Conservation (phyloP, 2,888 invertebrate species). For the Dichetophora obliterata region DNA sequence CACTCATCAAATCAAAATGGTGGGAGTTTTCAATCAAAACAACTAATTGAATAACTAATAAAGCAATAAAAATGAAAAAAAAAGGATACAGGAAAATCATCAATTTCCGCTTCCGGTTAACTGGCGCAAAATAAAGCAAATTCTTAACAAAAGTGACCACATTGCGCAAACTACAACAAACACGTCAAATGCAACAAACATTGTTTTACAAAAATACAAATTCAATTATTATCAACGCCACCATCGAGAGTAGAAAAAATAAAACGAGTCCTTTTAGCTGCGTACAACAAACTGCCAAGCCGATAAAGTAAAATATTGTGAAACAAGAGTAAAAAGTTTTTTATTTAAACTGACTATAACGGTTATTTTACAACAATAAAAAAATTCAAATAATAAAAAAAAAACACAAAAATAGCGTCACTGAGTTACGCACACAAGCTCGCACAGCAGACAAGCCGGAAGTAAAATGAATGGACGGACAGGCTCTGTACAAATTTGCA, state of each 20-base stretch:
- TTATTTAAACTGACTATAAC: conserved; percentile 17
- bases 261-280: background rate
- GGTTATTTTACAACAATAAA: conserved; percentile 19
- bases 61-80: conserved; percentile 1
- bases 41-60: conserved; percentile 32
- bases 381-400: background rate
- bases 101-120: conserved; percentile 21
- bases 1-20: too few relatives aligned
- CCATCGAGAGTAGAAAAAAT: conserved; percentile 10
- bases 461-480: conserved; percentile 13
- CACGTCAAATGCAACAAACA: too few relatives aligned
- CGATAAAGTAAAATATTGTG: background rate
- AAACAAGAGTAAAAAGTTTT: background rate
- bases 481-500: conserved; percentile 45
- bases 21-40: conserved; percentile 12
- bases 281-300: background rate
- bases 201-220: background rate
- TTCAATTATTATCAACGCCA: conserved; percentile 6
- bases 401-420: background rate
- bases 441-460: background rate
- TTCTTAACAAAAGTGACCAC: background rate
- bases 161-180: background rate
- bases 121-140: background rate
- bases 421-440: too few relatives aligned
- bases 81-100: background rate